These are phyloP conservation scores for Amblyopsis hoosieri DNA, from an alignment of 2,797 vertebrate genomes.

Conservation along the genomic window DNA sequence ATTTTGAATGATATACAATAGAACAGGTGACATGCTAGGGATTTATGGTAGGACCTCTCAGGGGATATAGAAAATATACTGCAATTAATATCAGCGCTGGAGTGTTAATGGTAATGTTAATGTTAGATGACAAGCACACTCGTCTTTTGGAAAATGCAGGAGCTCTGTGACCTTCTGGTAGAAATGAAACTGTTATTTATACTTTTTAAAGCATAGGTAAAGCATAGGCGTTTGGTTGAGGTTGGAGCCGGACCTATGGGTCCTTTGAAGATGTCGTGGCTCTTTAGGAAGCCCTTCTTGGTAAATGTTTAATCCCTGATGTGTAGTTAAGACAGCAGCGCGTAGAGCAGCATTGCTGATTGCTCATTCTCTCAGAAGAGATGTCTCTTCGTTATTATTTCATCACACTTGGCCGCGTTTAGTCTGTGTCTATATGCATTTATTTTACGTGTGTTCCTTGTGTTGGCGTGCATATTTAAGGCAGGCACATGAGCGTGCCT, in stretches of 20 bases:
- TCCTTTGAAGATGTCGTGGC: slow-evolving; percentile 52
- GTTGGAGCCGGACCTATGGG: slow-evolving; percentile 35
- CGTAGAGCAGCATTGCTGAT: slow-evolving; percentile 69
- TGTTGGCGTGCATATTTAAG: background rate
- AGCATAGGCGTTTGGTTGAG: slow-evolving; percentile 53
- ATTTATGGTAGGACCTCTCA: slow-evolving; percentile 27
- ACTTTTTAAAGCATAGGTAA: slow-evolving; percentile 33
- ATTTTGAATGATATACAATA: too few species aligned
- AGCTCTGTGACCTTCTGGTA: slow-evolving; percentile 41
- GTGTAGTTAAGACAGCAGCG: slow-evolving; percentile 53
- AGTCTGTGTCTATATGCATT: slow-evolving; percentile 21
- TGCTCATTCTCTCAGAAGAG: slow-evolving; percentile 77
- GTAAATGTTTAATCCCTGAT: slow-evolving; percentile 75
- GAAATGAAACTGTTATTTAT: slow-evolving; percentile 51
- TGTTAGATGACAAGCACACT: slow-evolving; percentile 23
- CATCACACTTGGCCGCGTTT: slow-evolving; percentile 58
- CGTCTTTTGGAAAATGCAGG: slow-evolving; percentile 24
- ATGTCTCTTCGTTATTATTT: slow-evolving; percentile 76
- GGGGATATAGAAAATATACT: slow-evolving; percentile 31
- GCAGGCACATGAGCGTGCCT: background rate
- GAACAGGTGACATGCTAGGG: slow-evolving; percentile 1
- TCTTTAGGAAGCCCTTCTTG: slow-evolving; percentile 51
- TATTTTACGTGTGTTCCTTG: slow-evolving; percentile 7
- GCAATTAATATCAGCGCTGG: slow-evolving; percentile 16
- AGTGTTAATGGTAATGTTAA: slow-evolving; percentile 20